Conservation (phyloP, 1,140 invertebrate genomes). For the Cotesia chilonis region DNA sequence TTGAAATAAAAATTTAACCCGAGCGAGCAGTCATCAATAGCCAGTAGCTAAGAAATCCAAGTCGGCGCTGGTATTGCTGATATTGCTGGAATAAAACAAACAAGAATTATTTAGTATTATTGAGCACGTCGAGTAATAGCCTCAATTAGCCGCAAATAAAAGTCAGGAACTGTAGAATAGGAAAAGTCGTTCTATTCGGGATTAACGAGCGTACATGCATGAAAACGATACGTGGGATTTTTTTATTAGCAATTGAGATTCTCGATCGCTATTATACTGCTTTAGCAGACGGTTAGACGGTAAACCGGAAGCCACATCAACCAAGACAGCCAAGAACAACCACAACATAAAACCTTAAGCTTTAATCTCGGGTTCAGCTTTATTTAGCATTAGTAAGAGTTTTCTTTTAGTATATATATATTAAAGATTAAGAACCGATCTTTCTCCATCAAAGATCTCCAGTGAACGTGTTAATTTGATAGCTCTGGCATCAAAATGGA, state of each 20-base stretch:
- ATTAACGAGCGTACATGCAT: slow-evolving; percentile 24
- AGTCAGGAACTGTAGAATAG: slow-evolving; percentile 3
- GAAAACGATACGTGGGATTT: slow-evolving; percentile 17
- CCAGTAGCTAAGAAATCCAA: background rate
- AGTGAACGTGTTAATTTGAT: slow-evolving; percentile 48
- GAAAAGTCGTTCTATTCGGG: background rate
- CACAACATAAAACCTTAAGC: too few species aligned
- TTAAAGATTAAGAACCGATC: slow-evolving; percentile 21
- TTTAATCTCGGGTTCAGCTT: too few species aligned
- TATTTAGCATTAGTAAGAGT: too few species aligned
- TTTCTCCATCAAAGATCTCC: slow-evolving; percentile 38
- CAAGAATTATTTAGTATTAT: background rate
- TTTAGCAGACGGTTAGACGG: background rate
- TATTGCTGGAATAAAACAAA: background rate
- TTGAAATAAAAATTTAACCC: background rate
- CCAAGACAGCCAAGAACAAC: too few species aligned
- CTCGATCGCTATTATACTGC: too few species aligned
- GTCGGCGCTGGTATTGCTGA: background rate
- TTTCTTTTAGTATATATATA: background rate
- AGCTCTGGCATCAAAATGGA: slow-evolving; percentile 32
- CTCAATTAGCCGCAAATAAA: slow-evolving; percentile 29
- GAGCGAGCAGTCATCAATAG: background rate
- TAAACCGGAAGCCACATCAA: slow-evolving; percentile 11
- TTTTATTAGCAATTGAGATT: background rate
- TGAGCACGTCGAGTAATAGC: slow-evolving; percentile 4